Evolutionary conservation across 2,797 vertebrate genomes (phyloP).

Genomic region (Anniella stebbinsi): DNA sequence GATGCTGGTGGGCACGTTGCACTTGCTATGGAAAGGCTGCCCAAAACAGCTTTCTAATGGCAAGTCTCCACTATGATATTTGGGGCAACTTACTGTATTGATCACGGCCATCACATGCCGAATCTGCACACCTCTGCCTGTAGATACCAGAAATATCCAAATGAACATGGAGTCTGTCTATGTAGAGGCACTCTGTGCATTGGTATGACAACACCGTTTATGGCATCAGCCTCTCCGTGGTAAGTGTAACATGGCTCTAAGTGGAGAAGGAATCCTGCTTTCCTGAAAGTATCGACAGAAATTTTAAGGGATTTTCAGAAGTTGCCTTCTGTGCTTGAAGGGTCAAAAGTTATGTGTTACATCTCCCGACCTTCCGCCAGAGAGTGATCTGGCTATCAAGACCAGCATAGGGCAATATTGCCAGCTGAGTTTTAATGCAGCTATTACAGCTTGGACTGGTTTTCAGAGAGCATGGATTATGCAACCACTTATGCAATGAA

Average conservation of each 20-base stretch:
- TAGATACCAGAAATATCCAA: neutral
- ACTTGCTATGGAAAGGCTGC: neutral
- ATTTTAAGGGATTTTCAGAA: neutral
- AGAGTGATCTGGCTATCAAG: neutral
- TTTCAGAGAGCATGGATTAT: slow-evolving; percentile 14
- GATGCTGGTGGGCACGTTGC: neutral
- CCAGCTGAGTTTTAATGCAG: neutral
- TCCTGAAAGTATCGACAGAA: neutral
- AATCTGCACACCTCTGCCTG: neutral
- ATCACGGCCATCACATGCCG: too few species aligned
- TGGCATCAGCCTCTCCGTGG: neutral
- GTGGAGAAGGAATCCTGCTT: neutral
- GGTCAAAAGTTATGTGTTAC: slow-evolving; percentile 17
- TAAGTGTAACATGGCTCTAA: neutral
- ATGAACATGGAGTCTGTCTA: neutral
- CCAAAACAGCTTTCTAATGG: neutral
- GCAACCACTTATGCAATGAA: neutral
- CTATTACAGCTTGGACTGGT: slow-evolving; percentile 18
- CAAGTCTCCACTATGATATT: neutral
- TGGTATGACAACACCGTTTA: neutral
- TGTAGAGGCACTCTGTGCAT: neutral
- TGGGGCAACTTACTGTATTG: neutral
- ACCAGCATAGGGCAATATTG: neutral
- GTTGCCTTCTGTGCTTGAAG: neutral
- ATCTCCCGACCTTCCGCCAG: neutral